These are phyloP conservation scores for Ophiothrix spiculata DNA, from an alignment of 35 echinoderm and acorn worm species.

Conservation along the genomic window DNA sequence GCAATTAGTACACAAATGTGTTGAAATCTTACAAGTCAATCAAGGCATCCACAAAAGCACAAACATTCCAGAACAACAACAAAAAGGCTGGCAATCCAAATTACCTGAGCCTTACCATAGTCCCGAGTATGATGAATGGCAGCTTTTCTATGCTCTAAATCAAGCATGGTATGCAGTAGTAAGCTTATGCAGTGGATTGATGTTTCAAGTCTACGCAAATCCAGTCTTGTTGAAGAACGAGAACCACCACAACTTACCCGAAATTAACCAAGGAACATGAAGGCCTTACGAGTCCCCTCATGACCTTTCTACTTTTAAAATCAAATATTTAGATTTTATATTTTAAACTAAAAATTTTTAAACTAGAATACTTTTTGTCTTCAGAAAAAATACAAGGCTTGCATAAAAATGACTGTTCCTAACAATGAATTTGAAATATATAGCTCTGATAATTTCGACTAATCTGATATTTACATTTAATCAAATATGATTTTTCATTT, in stretches of 20 bases:
- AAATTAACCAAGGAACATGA: not conserved
- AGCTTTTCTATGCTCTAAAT: not conserved
- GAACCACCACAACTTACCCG: not conserved
- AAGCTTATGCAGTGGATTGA: not conserved
- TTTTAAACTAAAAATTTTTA: not conserved
- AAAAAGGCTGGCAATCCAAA: not conserved
- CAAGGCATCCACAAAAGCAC: not conserved
- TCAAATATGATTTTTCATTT: no score
- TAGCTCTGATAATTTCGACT: no score
- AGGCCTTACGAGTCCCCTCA: not conserved
- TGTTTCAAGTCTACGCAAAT: no score
- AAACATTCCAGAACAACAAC: not conserved
- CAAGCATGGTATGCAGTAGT: not conserved
- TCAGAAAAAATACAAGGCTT: no score
- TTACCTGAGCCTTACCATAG: not conserved
- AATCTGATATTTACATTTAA: no score
- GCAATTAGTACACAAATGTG: not conserved
- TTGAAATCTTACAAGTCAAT: not conserved
- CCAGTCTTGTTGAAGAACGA: not conserved
- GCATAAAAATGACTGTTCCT: no score
- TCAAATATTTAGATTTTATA: not conserved
- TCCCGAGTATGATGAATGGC: not conserved
- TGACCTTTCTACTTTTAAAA: not conserved
- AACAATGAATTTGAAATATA: no score
- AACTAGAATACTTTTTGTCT: no score